These are phyloP conservation scores for Stichodactyla helianthus DNA, from an alignment of 64 coral and sea anemone species.

Conservation along the genomic window DNA sequence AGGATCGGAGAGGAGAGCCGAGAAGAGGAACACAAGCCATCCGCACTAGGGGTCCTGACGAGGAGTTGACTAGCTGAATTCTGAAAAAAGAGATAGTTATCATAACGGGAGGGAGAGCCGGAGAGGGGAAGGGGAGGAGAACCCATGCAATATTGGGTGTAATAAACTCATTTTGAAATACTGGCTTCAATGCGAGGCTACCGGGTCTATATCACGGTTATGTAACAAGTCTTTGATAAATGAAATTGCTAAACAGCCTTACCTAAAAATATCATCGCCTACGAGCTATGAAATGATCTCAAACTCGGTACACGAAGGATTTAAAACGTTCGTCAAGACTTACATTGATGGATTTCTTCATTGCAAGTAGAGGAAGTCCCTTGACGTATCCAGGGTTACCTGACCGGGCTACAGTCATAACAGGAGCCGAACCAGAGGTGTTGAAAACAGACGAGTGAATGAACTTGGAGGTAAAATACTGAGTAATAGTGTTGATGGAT, in stretches of 20 bases:
- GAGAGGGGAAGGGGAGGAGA: background rate
- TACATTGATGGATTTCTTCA: slow-evolving; percentile 21
- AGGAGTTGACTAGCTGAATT: slow-evolving; percentile 43
- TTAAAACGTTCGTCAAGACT: background rate
- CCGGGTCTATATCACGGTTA: too few species aligned
- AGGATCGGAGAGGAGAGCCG: slow-evolving; percentile 34
- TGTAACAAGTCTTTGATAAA: too few species aligned
- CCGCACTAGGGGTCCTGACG: slow-evolving; percentile 46
- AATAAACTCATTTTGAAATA: too few species aligned
- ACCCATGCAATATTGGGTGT: too few species aligned
- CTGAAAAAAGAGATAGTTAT: background rate
- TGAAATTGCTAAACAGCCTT: too few species aligned
- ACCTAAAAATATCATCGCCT: too few species aligned
- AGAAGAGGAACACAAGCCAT: slow-evolving; percentile 56
- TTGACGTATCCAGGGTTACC: slow-evolving; percentile 76
- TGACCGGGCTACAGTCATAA: slow-evolving; percentile 22
- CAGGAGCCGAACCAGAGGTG: background rate
- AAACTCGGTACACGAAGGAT: too few species aligned
- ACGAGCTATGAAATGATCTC: too few species aligned
- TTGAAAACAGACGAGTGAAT: slow-evolving; percentile 32
- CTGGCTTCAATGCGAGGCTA: too few species aligned
- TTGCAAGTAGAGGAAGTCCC: slow-evolving; percentile 51
- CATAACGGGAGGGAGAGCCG: background rate
- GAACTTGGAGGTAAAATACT: slow-evolving; percentile 48
- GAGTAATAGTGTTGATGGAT: slow-evolving; percentile 38